Evolutionary conservation across 2,113 vertebrate genomes (phyloP), one percentile per base, ranked within the genome.

Genomic region (Oplegnathus fasciatus): DNA sequence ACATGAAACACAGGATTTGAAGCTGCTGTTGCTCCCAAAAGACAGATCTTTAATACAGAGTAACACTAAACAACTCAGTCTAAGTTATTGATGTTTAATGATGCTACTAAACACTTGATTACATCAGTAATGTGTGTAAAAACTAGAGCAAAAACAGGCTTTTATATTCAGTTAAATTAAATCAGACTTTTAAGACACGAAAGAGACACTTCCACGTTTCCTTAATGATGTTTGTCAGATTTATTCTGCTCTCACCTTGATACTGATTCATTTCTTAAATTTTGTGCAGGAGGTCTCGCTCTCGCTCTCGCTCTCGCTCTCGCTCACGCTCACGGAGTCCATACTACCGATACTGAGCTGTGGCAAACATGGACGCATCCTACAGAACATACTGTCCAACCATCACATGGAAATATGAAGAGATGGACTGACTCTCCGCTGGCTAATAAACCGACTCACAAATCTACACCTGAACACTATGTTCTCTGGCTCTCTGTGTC

Each of bases 271-370:
- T 24, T 65, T 71, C 48, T 55, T 14, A 4, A n/a, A 37, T 37
- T 28, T 77, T 54, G 28, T 34, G 7, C 74, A 95, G 95, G 88
- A 94, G 93, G 80, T 96, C 96, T 0, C 89, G 92, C 18, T 95
- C 95, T 0, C 89, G 92, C 18, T 95, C 95, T 8, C 90, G 94
- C n/a, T n/a, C n/a, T 0, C 89, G 92, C 18, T 95, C 95, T 0
- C 89, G 92, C 18, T 95, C 95, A 6, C 90, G 94, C 5, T 96
- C 95, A 5, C 87, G 94, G 75, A 96, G 96, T 89, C 96, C 96
- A 6, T 81, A 92, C 84, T 92, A 94, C 88, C 88, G 94, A 75
- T 90, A 96, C 89, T 96, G 77, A 94, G 73, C 26, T 5, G 57
- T 26, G 71, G 78, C 28, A 70, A 69, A 55, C 6, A 11, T 37